Evolutionary conservation across 2,888 invertebrate species (phyloP).

Genomic region (Agrochola litura): DNA sequence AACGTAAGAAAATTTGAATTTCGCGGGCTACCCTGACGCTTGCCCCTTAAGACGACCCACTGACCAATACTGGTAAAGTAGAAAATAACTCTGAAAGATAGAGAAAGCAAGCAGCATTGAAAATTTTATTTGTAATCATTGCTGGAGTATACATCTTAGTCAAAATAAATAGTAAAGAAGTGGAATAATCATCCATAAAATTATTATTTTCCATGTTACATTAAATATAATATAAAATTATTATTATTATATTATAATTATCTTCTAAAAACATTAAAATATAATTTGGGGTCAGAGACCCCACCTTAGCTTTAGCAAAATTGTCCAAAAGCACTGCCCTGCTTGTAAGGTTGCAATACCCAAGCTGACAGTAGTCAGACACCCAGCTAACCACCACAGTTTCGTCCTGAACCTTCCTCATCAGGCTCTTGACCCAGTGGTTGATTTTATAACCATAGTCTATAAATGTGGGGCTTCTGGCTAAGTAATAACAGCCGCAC

Average conservation of each 20-base stretch:
- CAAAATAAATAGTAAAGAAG: background rate
- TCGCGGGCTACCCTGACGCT: no score
- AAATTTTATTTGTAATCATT: background rate
- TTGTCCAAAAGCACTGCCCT: background rate
- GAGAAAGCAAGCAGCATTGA: no score
- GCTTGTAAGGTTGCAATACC: background rate
- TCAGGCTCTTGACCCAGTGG: no score
- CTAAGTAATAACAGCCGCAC: no score
- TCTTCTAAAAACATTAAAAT: background rate
- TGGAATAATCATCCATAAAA: no score
- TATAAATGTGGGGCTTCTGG: no score
- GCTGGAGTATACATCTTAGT: background rate
- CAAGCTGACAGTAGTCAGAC: no score
- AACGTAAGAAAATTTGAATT: no score
- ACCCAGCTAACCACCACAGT: background rate
- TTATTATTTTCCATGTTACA: background rate
- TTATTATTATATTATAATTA: no score
- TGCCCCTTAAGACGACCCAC: no score
- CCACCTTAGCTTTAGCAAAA: background rate
- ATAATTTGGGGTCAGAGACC: background rate
- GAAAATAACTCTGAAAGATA: background rate
- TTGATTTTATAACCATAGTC: background rate
- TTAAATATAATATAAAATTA: background rate
- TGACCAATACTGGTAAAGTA: no score
- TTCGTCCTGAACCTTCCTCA: background rate